phyloP scores from a whole-genome alignment of 2,888 invertebrate species.

The Coleophora flavipennella region DNA sequence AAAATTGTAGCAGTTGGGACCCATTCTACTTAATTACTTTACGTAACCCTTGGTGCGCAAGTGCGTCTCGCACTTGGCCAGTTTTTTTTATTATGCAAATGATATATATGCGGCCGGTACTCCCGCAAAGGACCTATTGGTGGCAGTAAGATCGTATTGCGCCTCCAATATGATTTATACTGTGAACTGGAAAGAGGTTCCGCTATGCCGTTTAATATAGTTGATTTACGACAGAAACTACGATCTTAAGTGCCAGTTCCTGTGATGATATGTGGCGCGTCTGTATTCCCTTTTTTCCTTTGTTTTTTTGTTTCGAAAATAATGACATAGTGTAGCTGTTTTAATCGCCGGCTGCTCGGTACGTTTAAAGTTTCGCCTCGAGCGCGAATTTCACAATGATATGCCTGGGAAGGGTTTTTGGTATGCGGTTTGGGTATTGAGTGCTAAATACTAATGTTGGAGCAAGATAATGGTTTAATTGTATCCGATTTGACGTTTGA shows the following conservation, averaged over 20 bases:
- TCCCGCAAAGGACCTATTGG: conserved; percentile 58
- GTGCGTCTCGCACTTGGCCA: too few species aligned
- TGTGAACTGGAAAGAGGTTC: conserved; percentile 71
- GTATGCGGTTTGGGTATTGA: conserved; percentile 26
- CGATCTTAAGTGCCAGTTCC: conserved; percentile 64
- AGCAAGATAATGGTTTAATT: background rate
- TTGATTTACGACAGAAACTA: conserved; percentile 72
- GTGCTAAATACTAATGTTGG: conserved; percentile 26
- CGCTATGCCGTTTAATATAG: conserved; percentile 70
- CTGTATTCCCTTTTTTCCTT: conserved; percentile 61
- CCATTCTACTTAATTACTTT: too few species aligned
- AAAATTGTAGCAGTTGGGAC: too few species aligned
- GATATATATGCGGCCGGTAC: conserved; percentile 54
- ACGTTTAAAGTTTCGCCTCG: conserved; percentile 37
- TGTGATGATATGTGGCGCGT: conserved; percentile 63
- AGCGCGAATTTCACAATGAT: conserved; percentile 54
- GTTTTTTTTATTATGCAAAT: conserved; percentile 31
- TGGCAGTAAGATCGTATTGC: conserved; percentile 57
- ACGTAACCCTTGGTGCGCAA: too few species aligned
- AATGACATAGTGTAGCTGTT: conserved; percentile 65
- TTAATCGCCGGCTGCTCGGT: conserved; percentile 50
- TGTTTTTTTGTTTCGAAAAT: conserved; percentile 57
- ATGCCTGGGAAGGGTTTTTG: conserved; percentile 48
- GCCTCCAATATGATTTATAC: conserved; percentile 65
- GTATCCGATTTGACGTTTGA: conserved; percentile 8